Percentiles rank a stretch among this genome's conserved stretches.
Conservation (phyloP, 2,113 vertebrate species). For the Alligator sinensis region DNA sequence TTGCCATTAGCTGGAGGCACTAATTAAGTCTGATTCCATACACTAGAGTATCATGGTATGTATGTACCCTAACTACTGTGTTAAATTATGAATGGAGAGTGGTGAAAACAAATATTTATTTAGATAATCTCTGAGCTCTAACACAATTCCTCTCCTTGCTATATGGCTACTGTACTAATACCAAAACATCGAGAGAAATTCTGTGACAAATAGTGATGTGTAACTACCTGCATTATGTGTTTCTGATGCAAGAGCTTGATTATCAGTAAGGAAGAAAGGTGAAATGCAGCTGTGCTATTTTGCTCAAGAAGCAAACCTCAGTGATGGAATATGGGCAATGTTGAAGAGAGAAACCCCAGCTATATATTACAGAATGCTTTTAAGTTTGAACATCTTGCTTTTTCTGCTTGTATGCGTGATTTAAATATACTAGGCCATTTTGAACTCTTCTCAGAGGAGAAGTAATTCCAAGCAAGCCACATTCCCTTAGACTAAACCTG, state of each 20-base stretch:
- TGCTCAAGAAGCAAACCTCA: not conserved
- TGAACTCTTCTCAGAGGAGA: not conserved
- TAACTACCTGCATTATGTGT: not conserved
- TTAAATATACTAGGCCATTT: not conserved
- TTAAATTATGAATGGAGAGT: not conserved
- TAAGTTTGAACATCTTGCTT: not conserved
- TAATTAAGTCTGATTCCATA: not conserved
- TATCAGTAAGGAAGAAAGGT: not conserved
- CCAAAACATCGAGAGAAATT: not conserved
- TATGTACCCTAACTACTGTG: not conserved
- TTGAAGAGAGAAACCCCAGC: not conserved
- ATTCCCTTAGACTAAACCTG: not conserved
- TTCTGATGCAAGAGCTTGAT: not conserved
- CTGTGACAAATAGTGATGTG: rapidly evolving
- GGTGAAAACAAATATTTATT: not conserved
- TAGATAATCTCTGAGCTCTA: not conserved
- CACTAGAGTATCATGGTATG: rapidly evolving
- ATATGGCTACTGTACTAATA: not conserved
- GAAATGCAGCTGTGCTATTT: not conserved
- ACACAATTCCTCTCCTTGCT: not conserved
- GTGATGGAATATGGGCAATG: not conserved
- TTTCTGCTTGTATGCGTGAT: not conserved
- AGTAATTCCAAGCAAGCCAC: not conserved
- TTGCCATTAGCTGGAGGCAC: rapidly evolving
- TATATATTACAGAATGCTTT: not conserved